Evolutionary conservation across 2,113 vertebrate genomes (phyloP), one percentile per base, ranked within the genome.

Genomic region (Corydoras maculifer): DNA sequence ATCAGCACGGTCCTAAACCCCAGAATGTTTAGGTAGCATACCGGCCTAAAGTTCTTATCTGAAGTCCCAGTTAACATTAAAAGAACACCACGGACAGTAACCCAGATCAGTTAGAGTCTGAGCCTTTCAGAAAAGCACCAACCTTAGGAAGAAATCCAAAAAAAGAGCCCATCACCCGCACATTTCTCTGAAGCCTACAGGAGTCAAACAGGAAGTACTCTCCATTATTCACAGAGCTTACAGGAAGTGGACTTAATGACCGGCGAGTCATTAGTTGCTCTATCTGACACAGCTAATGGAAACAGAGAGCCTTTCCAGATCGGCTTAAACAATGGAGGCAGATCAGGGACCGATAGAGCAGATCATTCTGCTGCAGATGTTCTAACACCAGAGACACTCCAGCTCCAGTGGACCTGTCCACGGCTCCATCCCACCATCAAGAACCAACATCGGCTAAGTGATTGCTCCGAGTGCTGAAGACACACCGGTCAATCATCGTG

Each of bases 191-290:
- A 48, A 50, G n/a, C 65, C 12, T 18, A 18, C 18, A 65, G 43
- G 55, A 72, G 32, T 74, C 50, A 68, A 68, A 68, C 65, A 68
- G 72, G 65, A 73, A 68, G 64, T 66, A 67, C 64, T 73, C 72
- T 73, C 64, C 58, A 73, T 73, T 73, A 73, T 73, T 73, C 65
- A 74, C 65, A 74, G 54, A 74, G 32, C 59, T 7, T 68, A 74
- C 72, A 74, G 72, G 72, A 74, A 74, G 65, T 62, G 12, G 57
- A 67, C 57, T 68, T 55, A 55, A 60, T 68, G 72, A 62, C 72
- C 66, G 64, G 49, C 58, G 58, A 73, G 72, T 67, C 72, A 68
- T 74, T 65, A 62, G 58, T 68, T 59, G 31, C 65, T n/a, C 64
- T 9, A 25, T 62, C 72, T 74, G 58, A 61, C 55, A 60, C 72